phyloP scores from a whole-genome alignment of 2,888 invertebrate genomes.

The Patella depressa region DNA sequence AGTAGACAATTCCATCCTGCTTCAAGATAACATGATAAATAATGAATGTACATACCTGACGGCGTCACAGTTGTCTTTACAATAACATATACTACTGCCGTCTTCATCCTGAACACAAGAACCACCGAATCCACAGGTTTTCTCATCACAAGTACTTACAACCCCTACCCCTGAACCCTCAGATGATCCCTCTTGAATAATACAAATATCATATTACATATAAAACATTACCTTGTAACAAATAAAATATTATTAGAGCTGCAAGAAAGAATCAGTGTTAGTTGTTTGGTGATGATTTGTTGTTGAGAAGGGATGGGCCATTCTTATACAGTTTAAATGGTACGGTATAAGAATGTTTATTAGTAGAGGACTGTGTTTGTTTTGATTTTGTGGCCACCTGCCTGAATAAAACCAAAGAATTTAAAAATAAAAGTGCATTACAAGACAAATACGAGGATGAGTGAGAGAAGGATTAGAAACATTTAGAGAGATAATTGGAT shows the following conservation, averaged over 20 bases:
- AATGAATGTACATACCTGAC: slow-evolving; percentile 52
- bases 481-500: too few species aligned
- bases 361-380: too few species aligned
- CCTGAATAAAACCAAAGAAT: background rate
- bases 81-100: slow-evolving; percentile 84
- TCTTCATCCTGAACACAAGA: slow-evolving; percentile 80
- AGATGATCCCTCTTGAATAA: slow-evolving; percentile 15
- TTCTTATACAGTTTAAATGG: too few species aligned
- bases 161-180: slow-evolving; percentile 45
- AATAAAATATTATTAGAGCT: too few species aligned
- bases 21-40: background rate
- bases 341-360: too few species aligned
- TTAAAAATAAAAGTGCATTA: background rate
- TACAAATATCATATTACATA: background rate
- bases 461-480: too few species aligned
- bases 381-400: slow-evolving; percentile 4
- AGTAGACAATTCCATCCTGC: too few species aligned
- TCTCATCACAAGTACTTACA: slow-evolving; percentile 65
- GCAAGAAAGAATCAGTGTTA: too few species aligned
- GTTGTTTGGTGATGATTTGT: too few species aligned
- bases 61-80: slow-evolving; percentile 83
- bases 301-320: too few species aligned
- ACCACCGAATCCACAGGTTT: slow-evolving; percentile 76
- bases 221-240: background rate
- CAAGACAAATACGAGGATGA: background rate